Evolutionary conservation across 1,140 invertebrate species (phyloP), one percentile per base, ranked within the genome.

Genomic region (Drosophila kanapiae): DNA sequence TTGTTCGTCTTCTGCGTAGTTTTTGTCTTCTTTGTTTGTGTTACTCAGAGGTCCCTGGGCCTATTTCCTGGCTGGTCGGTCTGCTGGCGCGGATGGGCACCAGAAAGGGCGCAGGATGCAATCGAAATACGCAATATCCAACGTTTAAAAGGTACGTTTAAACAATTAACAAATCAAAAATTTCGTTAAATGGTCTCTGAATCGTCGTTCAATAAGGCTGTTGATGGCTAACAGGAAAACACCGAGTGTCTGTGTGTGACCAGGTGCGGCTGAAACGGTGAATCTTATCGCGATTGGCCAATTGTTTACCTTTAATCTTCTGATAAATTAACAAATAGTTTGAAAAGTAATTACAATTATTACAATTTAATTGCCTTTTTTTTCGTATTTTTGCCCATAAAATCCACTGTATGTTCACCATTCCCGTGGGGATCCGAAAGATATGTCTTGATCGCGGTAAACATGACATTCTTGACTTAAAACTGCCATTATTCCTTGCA

Each of bases 1-100:
- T 76, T 79, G 63, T 84, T 78, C 27, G 16, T 29, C 37, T 54
- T 77, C 38, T 88, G 75, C 70, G 81, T 90, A 51, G 74, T 85
- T 54, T 54, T 64, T 53, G 47, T 43, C 37, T 60, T n/a, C 76
- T 71, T 77, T 63, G 51, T 68, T 62, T 61, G 27, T 49, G 40
- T 49, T 53, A 16, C 37, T 53, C 2, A 5, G 8, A 18, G 10
- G 53, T 56, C 18, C 6, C 4, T 33, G 47, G 27, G 16, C 11
- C n/a, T 56, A 4, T n/a, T 35, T 45, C 6, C 23, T 11, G 11
- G 10, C 4, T 13, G 47, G 11, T 51, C 16, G 6, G 23, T 48
- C 16, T 56, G 37, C 13, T 56, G 49, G 48, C 37, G 67, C 69
- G 31, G 31, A 42, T 43, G 53, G 45, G 70, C 68, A 60, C 68